Percentiles rank a stretch among this genome's conserved stretches.
Evolutionary conservation across 2,797 vertebrate species (phyloP).

Genomic region (Gephyroberyx darwinii): DNA sequence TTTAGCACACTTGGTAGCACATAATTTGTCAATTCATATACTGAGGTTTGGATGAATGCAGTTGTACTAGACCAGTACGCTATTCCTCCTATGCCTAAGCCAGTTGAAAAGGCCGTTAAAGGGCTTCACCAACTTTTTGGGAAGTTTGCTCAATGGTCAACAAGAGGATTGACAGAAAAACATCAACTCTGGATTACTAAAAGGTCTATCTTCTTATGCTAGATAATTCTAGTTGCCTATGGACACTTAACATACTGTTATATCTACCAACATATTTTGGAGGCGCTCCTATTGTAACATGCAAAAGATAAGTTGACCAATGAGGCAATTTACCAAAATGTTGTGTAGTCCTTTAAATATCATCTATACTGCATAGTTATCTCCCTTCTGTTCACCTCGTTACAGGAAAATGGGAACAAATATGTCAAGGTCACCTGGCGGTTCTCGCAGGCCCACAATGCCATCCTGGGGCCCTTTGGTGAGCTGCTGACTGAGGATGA

Average conservation of each 20-base stretch:
- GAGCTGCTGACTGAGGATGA: constrained; percentile 94
- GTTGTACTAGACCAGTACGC: constrained; percentile 56
- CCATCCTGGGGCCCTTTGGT: constrained; percentile 93
- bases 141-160: no score
- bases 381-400: constrained; percentile 30
- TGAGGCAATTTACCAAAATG: no score
- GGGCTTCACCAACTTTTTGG: no score
- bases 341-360: background rate
- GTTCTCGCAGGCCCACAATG: constrained; percentile 90
- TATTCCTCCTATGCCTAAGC: constrained; percentile 28
- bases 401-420: constrained; percentile 76
- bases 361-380: constrained; percentile 37
- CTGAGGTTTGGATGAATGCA: constrained; percentile 46
- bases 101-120: constrained; percentile 18
- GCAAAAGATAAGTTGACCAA: no score
- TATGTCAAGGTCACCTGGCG: constrained; percentile 85
- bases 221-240: no score
- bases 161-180: no score
- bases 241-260: no score
- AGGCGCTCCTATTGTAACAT: no score
- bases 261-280: no score
- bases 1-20: constrained; percentile 38
- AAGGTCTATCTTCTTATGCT: no score
- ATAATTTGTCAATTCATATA: constrained; percentile 44
- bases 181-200: no score